phyloP scores from a whole-genome alignment of 2,113 vertebrate genomes.

The Nycticorax nycticorax region DNA sequence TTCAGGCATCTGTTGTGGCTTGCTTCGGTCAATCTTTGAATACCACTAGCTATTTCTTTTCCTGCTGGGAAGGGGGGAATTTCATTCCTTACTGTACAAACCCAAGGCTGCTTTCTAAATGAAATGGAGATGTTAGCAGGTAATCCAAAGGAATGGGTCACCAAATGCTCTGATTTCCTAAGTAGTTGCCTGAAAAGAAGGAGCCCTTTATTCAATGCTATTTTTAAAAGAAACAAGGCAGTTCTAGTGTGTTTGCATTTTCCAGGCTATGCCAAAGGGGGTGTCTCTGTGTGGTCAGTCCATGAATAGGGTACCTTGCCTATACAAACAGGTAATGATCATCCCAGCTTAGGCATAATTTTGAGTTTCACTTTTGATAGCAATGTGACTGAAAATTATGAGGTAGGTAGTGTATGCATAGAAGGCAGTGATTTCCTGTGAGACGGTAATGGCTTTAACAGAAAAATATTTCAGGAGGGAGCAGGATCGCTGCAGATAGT shows the following conservation, averaged over 20 bases:
- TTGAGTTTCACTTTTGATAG: conserved; percentile 12
- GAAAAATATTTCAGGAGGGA: neutral
- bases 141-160: neutral
- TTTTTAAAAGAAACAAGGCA: conserved; percentile 55
- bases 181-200: neutral
- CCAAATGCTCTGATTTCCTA: neutral
- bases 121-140: conserved; percentile 41
- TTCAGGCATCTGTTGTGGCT: neutral
- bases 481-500: neutral
- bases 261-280: neutral
- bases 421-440: conserved; percentile 35
- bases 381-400: neutral
- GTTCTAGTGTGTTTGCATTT: neutral
- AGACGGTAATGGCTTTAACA: conserved; percentile 56
- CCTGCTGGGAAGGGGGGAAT: neutral
- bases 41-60: neutral
- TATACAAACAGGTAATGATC: neutral
- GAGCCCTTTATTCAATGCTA: conserved; percentile 34
- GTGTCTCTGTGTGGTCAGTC: conserved; percentile 29
- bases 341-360: neutral
- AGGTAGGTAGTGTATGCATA: conserved; percentile 1
- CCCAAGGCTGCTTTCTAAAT: neutral
- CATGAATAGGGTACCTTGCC: neutral
- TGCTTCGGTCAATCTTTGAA: neutral
- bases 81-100: neutral